Conservation (phyloP, 2,113 vertebrate genomes). For the Pangasianodon gigas region DNA sequence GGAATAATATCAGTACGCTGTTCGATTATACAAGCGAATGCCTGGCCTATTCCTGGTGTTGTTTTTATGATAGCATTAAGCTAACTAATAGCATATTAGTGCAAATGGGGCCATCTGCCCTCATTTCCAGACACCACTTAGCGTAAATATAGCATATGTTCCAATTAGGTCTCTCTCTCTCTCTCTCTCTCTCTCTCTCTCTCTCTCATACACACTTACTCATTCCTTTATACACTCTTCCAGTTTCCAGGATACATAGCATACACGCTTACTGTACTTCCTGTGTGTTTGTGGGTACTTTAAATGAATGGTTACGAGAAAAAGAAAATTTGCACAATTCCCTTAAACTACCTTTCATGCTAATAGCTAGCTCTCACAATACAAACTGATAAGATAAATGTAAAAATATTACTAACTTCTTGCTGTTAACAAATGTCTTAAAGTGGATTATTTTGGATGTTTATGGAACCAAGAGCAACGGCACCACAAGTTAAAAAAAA, state of each 20-base stretch:
- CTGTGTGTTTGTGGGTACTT: background rate
- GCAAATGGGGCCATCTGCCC: constrained; percentile 26
- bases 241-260: background rate
- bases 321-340: background rate
- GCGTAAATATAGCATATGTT: constrained; percentile 45
- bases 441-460: background rate
- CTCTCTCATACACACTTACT: background rate
- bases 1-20: background rate
- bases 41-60: background rate
- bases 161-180: constrained; percentile 5
- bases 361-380: background rate
- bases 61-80: constrained; percentile 14
- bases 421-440: background rate
- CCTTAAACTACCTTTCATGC: background rate
- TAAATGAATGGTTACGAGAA: background rate
- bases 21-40: background rate
- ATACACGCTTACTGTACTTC: background rate
- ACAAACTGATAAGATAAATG: background rate
- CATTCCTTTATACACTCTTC: background rate
- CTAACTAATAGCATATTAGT: background rate
- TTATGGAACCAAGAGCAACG: background rate
- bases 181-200: constrained; percentile 8
- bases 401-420: background rate
- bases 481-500: no score
- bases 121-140: constrained; percentile 37